Conservation (phyloP, 2,888 invertebrate genomes). For the Zootermopsis nevadensis region DNA sequence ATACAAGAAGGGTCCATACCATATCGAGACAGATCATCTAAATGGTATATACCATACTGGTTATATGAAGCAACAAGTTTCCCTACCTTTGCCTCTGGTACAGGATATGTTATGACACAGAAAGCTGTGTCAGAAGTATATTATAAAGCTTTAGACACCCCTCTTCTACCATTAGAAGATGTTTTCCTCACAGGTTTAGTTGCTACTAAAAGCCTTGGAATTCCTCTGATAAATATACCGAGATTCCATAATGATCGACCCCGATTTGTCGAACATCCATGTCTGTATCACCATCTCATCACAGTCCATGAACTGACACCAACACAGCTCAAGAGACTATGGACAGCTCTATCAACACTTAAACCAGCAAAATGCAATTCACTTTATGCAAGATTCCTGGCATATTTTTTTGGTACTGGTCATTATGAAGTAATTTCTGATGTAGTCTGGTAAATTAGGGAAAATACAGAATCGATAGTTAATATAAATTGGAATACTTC, state of each 20-base stretch:
- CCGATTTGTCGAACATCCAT: not conserved
- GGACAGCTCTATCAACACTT: not conserved
- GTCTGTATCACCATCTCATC: not conserved
- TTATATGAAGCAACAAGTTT: not conserved
- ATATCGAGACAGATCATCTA: not conserved
- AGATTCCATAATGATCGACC: not conserved
- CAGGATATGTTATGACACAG: not conserved
- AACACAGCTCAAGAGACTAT: not conserved
- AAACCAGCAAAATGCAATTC: not conserved
- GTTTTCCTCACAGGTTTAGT: conserved; percentile 22
- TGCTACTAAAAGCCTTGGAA: not conserved
- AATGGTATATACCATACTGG: conserved; percentile 5
- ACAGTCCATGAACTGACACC: not conserved
- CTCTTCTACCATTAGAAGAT: conserved; percentile 15
- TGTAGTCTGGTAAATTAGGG: not conserved
- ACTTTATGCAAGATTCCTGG: not conserved
- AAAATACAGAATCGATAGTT: not conserved
- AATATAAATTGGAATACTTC: not conserved
- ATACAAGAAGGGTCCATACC: conserved; percentile 7
- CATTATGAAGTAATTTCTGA: not conserved
- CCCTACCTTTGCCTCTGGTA: conserved; percentile 11
- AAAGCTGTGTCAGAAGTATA: not conserved
- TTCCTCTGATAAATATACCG: not conserved
- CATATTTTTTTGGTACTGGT: conserved; percentile 5
- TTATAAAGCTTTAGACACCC: not conserved